Evolutionary conservation across 2,888 invertebrate species (phyloP), one percentile per base, ranked within the genome.

Genomic region (Drepanosiphum platanoidis): DNA sequence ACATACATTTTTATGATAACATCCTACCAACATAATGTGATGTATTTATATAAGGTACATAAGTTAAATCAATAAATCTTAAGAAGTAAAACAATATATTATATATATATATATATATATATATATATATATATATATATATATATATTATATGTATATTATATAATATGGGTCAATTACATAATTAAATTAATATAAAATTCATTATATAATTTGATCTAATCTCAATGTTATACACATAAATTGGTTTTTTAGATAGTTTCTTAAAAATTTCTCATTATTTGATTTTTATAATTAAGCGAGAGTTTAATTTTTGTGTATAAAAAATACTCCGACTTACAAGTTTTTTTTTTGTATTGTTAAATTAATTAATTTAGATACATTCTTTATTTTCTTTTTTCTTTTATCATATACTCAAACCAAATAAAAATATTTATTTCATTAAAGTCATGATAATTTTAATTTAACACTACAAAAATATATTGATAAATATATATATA

Each of bases 401-500:
- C 42, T 66, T 32, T 15, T n/a, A 79, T 64, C n/a, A 66, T 39
- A 78, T 42, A 42, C 32, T 42, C 0, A 46, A n/a, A 9, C 66
- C 7, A 30, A n/a, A 39, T 4, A 52, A 34, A 58, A 30, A 75
- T 7, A 58, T 39, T 64, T 39, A 27, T 71, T n/a, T 13, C 27
- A 27, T 15, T 15, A 39, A 71, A 42, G 18, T 64, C 64, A 46
- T 11, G 32, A 27, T 46, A 32, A 42, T 42, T 61, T 27, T 27
- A 68, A 42, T 61, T 27, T 27, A 68, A 42, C n/a, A 46, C 79
- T 79, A 79, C 8, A 79, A 79, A 79, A 79, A 79, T 68, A 79
- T 66, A 79, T 32, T 52, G 32, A 42, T 66, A 1, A 32, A 30
- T 30, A 30, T 64, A 22, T 58, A 36, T 5, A n/a, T 52, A 22